phyloP scores from a whole-genome alignment of 2,797 vertebrate species.

The Trachops cirrhosus region DNA sequence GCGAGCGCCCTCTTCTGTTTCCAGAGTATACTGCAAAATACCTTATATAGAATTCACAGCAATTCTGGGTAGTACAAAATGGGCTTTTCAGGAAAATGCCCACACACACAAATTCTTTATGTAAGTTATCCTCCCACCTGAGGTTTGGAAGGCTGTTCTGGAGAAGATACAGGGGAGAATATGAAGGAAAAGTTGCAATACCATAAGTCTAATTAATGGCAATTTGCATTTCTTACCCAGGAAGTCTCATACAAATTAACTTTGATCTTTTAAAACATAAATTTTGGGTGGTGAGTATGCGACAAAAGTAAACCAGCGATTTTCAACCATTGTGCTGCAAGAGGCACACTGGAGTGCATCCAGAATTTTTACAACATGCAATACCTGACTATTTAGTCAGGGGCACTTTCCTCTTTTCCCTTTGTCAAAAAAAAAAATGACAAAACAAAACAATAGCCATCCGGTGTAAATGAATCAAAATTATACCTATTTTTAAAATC shows the following conservation, averaged over 20 bases:
- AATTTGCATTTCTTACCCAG: not conserved
- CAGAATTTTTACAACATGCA: too few relatives aligned
- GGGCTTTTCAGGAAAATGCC: not conserved
- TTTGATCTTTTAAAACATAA: conserved; percentile 24
- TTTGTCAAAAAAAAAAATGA: not conserved
- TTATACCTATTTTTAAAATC: not conserved
- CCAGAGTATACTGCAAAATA: conserved; percentile 56
- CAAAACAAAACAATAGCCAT: not conserved
- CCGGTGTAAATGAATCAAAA: too few relatives aligned
- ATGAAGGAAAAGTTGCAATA: not conserved
- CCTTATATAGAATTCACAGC: not conserved
- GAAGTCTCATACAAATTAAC: not conserved
- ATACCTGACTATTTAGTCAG: not conserved
- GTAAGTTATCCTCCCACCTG: not conserved
- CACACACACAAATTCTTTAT: not conserved
- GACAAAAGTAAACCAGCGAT: too few relatives aligned
- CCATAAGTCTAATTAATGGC: not conserved
- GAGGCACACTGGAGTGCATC: too few relatives aligned
- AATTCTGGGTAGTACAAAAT: not conserved
- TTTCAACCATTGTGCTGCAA: too few relatives aligned
- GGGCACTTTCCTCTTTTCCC: not conserved
- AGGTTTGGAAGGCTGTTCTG: not conserved
- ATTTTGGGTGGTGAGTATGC: not conserved
- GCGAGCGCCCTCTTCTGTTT: conserved; percentile 81
- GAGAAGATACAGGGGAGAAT: not conserved